Conservation (phyloP, 2,888 invertebrate species). For the Pilophorus perplexus region DNA sequence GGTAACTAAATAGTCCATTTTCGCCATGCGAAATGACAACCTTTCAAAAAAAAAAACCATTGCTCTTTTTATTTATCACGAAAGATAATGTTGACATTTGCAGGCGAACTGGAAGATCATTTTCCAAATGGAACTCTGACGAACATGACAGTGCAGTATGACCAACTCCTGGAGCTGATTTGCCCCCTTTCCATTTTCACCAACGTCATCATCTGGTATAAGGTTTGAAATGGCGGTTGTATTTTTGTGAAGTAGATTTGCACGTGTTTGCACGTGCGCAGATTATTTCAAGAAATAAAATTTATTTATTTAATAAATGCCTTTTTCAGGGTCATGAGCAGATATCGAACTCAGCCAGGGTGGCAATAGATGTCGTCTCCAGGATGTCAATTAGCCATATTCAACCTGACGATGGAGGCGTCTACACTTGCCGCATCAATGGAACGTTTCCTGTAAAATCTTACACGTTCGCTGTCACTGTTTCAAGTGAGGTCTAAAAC, state of each 20-base stretch:
- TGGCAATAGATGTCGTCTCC: not conserved
- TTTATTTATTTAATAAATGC: not conserved
- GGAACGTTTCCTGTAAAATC: not conserved
- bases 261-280: no score
- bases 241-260: no score
- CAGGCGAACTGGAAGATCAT: not conserved
- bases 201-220: not conserved
- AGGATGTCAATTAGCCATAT: not conserved
- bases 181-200: constrained; percentile 1
- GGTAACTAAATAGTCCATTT: no score
- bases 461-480: not conserved
- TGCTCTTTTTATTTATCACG: not conserved
- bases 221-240: no score
- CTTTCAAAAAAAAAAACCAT: no score
- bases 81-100: no score
- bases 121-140: not conserved
- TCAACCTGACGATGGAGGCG: not conserved
- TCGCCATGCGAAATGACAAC: no score
- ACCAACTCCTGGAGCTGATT: not conserved
- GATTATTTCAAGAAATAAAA: no score
- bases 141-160: not conserved
- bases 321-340: not conserved
- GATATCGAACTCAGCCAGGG: not conserved
- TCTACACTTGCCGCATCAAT: constrained; percentile 11
- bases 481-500: not conserved